These are phyloP conservation scores for Conger conger DNA, from an alignment of 2,113 vertebrate species.

Conservation along the genomic window DNA sequence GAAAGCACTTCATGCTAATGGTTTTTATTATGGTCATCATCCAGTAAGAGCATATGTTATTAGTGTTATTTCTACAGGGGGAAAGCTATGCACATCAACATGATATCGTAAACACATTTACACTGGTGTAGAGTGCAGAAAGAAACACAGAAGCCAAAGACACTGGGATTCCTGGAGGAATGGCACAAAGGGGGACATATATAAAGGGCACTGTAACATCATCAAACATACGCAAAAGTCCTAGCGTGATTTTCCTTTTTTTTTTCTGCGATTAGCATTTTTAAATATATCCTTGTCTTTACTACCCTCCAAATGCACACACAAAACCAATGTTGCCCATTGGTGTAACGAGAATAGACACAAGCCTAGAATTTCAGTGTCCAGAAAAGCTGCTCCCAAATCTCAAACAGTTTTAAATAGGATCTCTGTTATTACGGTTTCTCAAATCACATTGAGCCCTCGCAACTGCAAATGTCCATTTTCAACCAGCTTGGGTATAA, in stretches of 20 bases:
- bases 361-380: slow-evolving; percentile 53
- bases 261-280: slow-evolving; percentile 19
- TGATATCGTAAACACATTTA: slow-evolving; percentile 92
- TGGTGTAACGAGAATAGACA: slow-evolving; percentile 55
- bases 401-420: slow-evolving; percentile 45
- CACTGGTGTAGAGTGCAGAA: slow-evolving; percentile 76
- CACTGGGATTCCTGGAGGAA: slow-evolving; percentile 78
- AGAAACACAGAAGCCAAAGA: slow-evolving; percentile 81
- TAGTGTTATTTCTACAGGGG: slow-evolving; percentile 84
- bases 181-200: slow-evolving; percentile 91
- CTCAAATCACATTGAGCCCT: slow-evolving; percentile 48
- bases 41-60: slow-evolving; percentile 62
- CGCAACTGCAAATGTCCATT: slow-evolving; percentile 26
- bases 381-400: slow-evolving; percentile 65
- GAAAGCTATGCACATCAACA: slow-evolving; percentile 91
- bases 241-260: slow-evolving; percentile 63
- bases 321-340: slow-evolving; percentile 78
- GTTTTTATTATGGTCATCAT: slow-evolving; percentile 73
- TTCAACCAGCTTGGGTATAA: slow-evolving; percentile 19
- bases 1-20: slow-evolving; percentile 82
- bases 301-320: slow-evolving; percentile 42
- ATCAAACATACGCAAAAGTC: slow-evolving; percentile 82
- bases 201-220: slow-evolving; percentile 81
- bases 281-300: background rate
- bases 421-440: slow-evolving; percentile 54